phyloP scores from a whole-genome alignment of 2,888 invertebrate species.

The Drosophila algonquin region DNA sequence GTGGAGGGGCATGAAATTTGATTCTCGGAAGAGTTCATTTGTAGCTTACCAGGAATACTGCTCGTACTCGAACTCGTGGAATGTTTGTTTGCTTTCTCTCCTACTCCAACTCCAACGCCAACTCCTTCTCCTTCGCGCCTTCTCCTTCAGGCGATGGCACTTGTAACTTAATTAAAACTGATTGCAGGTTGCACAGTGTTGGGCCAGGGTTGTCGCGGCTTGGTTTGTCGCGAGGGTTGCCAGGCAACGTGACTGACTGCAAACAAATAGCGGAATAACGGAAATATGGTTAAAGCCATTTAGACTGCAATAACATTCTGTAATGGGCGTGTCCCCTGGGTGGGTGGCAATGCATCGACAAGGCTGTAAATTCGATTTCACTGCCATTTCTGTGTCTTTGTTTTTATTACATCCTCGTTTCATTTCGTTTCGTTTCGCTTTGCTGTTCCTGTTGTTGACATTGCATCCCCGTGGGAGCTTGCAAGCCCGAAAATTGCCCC shows the following conservation, averaged over 20 bases:
- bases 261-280: conserved; percentile 19
- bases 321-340: conserved; percentile 51
- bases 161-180: conserved; percentile 41
- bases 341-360: conserved; percentile 11
- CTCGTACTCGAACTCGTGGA: conserved; percentile 67
- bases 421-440: conserved; percentile 28
- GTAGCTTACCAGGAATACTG: conserved; percentile 57
- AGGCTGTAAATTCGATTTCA: conserved; percentile 66
- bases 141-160: neutral
- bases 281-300: conserved; percentile 52
- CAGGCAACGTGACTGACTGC: conserved; percentile 8
- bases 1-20: conserved; percentile 66
- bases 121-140: neutral
- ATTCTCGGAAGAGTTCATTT: conserved; percentile 77
- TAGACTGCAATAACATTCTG: conserved; percentile 64
- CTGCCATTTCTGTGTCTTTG: conserved; percentile 31
- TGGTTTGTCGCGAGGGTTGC: conserved; percentile 17
- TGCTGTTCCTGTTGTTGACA: conserved; percentile 52
- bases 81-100: conserved; percentile 32
- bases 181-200: conserved; percentile 11
- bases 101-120: no score
- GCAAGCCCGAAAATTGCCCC: conserved; percentile 49
- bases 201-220: conserved; percentile 15
- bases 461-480: conserved; percentile 75
- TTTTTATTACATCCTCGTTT: conserved; percentile 40